Evolutionary conservation across 1,140 invertebrate genomes (phyloP).

Genomic region (Dinoponera quadriceps): DNA sequence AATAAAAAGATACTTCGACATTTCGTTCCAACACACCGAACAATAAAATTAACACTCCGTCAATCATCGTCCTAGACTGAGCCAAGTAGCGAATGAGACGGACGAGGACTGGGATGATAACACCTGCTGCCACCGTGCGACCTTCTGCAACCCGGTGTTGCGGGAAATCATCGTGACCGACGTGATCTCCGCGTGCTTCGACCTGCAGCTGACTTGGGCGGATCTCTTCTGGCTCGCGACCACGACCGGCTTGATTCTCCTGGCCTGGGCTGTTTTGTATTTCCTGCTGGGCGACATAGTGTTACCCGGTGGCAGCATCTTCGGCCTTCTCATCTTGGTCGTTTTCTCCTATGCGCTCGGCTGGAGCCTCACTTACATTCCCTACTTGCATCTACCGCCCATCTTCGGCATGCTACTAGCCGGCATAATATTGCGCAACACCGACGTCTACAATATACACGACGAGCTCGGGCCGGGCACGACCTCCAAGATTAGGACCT

Average conservation of each 20-base stretch:
- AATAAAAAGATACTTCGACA: too few relatives aligned
- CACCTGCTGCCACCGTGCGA: slow-evolving; percentile 77
- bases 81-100: neutral
- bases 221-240: slow-evolving; percentile 74
- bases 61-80: neutral
- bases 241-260: slow-evolving; percentile 17
- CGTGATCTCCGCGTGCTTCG: slow-evolving; percentile 62
- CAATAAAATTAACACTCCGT: neutral
- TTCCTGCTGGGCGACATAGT: slow-evolving; percentile 75
- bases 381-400: slow-evolving; percentile 80
- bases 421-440: slow-evolving; percentile 80
- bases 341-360: slow-evolving; percentile 77
- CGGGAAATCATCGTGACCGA: slow-evolving; percentile 75
- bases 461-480: slow-evolving; percentile 70
- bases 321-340: slow-evolving; percentile 76
- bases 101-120: slow-evolving; percentile 61
- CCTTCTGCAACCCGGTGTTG: slow-evolving; percentile 70
- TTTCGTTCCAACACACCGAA: neutral
- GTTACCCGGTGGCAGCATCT: slow-evolving; percentile 75
- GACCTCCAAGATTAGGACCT: slow-evolving; percentile 78
- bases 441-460: slow-evolving; percentile 78
- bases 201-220: slow-evolving; percentile 70
- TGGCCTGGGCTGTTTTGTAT: slow-evolving; percentile 74
- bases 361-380: slow-evolving; percentile 77
- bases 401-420: slow-evolving; percentile 83